phyloP scores from a whole-genome alignment of 2,113 vertebrate genomes.

The Rhineura floridana region DNA sequence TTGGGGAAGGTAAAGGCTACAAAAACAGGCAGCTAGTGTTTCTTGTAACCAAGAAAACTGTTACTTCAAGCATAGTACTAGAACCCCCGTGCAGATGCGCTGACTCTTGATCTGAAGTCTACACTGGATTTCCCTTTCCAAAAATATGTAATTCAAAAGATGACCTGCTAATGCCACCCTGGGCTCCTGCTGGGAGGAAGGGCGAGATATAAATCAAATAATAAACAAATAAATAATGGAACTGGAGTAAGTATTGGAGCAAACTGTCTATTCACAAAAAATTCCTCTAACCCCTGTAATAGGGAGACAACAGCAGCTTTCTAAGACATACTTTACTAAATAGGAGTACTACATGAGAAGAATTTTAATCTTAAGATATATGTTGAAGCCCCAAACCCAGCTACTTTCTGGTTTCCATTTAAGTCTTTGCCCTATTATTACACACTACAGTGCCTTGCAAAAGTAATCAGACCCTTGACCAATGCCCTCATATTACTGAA shows the following conservation, averaged over 20 bases:
- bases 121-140: slow-evolving; percentile 5
- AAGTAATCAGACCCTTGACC: no score
- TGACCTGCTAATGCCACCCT: background rate
- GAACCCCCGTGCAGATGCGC: background rate
- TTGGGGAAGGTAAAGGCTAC: no score
- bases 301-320: fast-evolving
- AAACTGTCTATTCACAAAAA: no score
- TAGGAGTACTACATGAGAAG: background rate
- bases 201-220: no score
- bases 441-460: no score
- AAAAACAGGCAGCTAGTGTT: background rate
- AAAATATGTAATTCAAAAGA: background rate
- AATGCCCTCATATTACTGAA: no score
- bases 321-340: background rate
- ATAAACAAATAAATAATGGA: no score
- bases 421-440: background rate
- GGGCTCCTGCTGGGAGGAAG: no score
- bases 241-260: no score
- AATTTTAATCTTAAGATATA: background rate
- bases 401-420: background rate
- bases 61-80: background rate
- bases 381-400: background rate
- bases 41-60: background rate
- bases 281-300: no score
- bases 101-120: slow-evolving; percentile 4